phyloP scores from a whole-genome alignment of 2,113 vertebrate species.

The Collichthys lucidus region DNA sequence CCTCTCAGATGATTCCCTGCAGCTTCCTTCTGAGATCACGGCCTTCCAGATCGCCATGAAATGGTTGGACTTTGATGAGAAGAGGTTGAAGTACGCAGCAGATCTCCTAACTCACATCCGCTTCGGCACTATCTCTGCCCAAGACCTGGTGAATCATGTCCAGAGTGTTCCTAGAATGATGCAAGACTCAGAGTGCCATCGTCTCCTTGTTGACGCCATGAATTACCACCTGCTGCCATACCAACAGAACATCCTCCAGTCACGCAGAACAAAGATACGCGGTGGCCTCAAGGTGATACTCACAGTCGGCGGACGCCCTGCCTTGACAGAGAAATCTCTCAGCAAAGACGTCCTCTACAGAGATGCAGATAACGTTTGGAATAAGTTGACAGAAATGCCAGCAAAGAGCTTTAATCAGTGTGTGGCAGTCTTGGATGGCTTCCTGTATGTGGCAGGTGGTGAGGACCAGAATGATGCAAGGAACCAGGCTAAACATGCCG shows the following conservation, averaged over 20 bases:
- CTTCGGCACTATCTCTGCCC: constrained; percentile 96
- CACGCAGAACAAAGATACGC: constrained; percentile 96
- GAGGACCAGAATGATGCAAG: constrained; percentile 99
- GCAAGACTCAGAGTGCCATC: constrained; percentile 97
- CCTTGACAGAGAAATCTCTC: constrained; percentile 97
- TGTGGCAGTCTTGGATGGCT: constrained; percentile 96
- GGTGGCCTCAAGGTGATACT: constrained; percentile 93
- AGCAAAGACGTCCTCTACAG: constrained; percentile 97
- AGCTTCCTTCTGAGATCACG: constrained; percentile 95
- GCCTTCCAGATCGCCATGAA: constrained; percentile 99
- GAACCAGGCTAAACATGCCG: constrained; percentile 98
- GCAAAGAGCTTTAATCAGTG: constrained; percentile 99
- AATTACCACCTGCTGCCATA: constrained; percentile 98
- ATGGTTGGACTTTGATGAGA: constrained; percentile 98
- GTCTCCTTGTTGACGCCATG: constrained; percentile 98
- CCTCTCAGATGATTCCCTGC: constrained; percentile 94
- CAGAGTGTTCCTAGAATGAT: constrained; percentile 98
- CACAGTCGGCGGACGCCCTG: constrained; percentile 95
- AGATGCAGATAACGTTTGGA: constrained; percentile 95
- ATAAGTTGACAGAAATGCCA: constrained; percentile 96
- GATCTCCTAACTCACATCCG: constrained; percentile 94
- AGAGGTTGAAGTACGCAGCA: constrained; percentile 93
- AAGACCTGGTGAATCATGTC: constrained; percentile 96
- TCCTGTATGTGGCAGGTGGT: constrained; percentile 97
- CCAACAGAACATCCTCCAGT: constrained; percentile 98